These are phyloP conservation scores for Sus scrofa DNA, from an alignment of 2,113 vertebrate genomes.

Conservation along the genomic window DNA sequence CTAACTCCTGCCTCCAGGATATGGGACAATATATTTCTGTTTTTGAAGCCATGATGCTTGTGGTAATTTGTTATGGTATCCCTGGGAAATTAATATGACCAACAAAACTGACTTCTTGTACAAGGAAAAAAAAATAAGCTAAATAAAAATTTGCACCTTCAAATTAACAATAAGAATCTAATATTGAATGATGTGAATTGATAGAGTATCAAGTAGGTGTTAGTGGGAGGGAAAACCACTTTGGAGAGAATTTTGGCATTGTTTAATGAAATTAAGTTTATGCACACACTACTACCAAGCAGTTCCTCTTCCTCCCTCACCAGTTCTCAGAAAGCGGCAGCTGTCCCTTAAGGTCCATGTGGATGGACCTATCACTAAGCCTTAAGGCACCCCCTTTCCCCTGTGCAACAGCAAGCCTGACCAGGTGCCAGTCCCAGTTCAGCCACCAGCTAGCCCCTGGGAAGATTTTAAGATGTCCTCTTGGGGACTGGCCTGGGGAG, in stretches of 20 bases:
- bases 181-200: background rate
- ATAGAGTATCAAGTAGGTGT: background rate
- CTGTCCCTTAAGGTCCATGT: background rate
- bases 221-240: background rate
- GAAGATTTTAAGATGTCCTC: background rate
- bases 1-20: background rate
- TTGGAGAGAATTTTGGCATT: background rate
- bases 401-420: too few species aligned
- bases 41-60: background rate
- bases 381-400: background rate
- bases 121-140: background rate
- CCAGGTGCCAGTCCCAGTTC: background rate
- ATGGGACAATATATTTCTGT: background rate
- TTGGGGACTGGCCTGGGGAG: background rate
- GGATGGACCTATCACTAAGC: accelerated
- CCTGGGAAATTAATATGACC: background rate
- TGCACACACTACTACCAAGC: background rate
- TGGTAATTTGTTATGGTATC: background rate
- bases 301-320: background rate
- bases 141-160: background rate
- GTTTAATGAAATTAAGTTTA: background rate
- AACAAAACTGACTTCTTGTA: background rate
- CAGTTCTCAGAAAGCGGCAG: background rate
- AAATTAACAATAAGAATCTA: background rate
- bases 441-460: background rate